Percentiles rank a stretch among this genome's conserved stretches.
Evolutionary conservation across 2,113 vertebrate genomes (phyloP).

Genomic region (Notarius lentiginosus): DNA sequence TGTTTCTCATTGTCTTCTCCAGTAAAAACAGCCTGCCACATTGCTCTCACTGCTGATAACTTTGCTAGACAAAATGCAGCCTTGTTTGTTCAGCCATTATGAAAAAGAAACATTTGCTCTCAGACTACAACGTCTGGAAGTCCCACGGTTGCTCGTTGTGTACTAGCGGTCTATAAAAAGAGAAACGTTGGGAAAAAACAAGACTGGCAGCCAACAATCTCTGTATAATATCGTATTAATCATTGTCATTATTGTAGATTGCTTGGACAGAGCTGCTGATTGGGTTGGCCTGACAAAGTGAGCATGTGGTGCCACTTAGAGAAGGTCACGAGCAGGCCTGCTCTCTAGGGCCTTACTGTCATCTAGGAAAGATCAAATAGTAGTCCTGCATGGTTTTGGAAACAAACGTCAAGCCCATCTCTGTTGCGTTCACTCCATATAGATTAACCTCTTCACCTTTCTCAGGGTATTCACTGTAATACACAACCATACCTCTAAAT

Average conservation of each 20-base stretch:
- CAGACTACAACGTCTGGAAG: conserved; percentile 17
- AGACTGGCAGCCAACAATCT: conserved; percentile 24
- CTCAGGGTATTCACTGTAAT: background rate
- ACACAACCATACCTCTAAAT: background rate
- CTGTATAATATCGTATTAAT: conserved; percentile 26
- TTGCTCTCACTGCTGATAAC: conserved; percentile 66
- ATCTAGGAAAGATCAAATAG: conserved; percentile 2
- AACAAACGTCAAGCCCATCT: background rate
- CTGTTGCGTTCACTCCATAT: background rate
- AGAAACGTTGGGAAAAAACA: background rate
- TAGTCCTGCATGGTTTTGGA: background rate
- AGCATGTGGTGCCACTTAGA: conserved; percentile 30
- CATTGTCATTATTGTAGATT: conserved; percentile 3
- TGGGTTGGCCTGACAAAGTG: conserved; percentile 1
- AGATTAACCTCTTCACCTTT: conserved; percentile 7
- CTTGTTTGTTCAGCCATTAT: conserved; percentile 70
- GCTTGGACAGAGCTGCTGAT: conserved; percentile 19
- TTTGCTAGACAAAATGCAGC: conserved; percentile 51
- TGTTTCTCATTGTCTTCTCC: conserved; percentile 70
- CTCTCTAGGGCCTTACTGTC: conserved; percentile 1
- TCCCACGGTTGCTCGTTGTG: background rate
- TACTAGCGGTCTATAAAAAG: conserved; percentile 4
- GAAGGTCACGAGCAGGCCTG: background rate
- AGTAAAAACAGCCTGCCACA: conserved; percentile 68
- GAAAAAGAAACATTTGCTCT: conserved; percentile 47